These are phyloP conservation scores for Phengaris alcon DNA, from an alignment of 2,888 invertebrate species.

Conservation along the genomic window DNA sequence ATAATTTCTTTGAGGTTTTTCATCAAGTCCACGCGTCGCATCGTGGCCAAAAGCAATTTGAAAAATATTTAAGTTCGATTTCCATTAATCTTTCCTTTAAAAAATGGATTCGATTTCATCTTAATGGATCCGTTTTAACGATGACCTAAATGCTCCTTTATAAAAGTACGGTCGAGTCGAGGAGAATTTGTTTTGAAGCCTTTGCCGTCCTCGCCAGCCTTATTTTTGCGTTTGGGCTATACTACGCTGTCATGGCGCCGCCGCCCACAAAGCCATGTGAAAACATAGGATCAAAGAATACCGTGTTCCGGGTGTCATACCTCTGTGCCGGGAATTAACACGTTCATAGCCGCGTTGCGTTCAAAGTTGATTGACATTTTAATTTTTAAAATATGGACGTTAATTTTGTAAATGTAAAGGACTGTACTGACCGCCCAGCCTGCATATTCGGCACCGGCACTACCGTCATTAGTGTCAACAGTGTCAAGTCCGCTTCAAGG, in stretches of 20 bases:
- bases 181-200: constrained; percentile 74
- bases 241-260: constrained; percentile 70
- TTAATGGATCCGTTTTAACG: constrained; percentile 28
- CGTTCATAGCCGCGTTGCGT: constrained; percentile 9
- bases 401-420: too few species aligned
- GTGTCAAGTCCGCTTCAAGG: too few species aligned
- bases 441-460: too few species aligned
- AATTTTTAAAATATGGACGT: neutral
- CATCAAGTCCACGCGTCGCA: neutral
- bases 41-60: constrained; percentile 4
- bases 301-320: constrained; percentile 53
- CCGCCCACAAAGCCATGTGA: constrained; percentile 75
- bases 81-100: constrained; percentile 26
- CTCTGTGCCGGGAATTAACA: constrained; percentile 33
- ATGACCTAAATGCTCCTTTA: constrained; percentile 25
- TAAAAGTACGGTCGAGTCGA: constrained; percentile 63
- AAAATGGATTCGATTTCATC: constrained; percentile 26
- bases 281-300: constrained; percentile 77
- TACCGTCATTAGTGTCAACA: too few species aligned
- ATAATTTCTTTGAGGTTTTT: neutral
- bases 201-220: constrained; percentile 78
- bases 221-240: constrained; percentile 75
- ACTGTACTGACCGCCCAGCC: too few species aligned
- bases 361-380: constrained; percentile 32
- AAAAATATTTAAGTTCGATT: constrained; percentile 22